Evolutionary conservation across 2,113 vertebrate species (phyloP).

Genomic region (Coreoperca whiteheadi): DNA sequence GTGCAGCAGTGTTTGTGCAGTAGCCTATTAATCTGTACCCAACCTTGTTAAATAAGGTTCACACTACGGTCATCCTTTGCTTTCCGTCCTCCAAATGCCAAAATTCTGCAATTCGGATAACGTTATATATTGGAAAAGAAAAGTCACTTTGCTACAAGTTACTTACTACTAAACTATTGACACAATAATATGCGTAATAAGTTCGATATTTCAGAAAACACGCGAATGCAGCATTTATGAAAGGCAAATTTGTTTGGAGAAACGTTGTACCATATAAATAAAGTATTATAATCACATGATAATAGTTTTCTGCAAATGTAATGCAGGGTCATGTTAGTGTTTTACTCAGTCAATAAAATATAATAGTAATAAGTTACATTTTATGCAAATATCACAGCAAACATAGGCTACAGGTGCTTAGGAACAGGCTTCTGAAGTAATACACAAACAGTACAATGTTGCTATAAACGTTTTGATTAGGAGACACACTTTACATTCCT

Average conservation of each 20-base stretch:
- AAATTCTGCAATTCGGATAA: not conserved
- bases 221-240: conserved; percentile 19
- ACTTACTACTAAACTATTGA: not conserved
- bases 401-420: not conserved
- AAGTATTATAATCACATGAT: not conserved
- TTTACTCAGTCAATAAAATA: not conserved
- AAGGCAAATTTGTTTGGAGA: not conserved
- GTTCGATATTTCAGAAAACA: not conserved
- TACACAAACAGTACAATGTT: not conserved
- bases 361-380: not conserved
- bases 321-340: not conserved
- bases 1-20: not conserved
- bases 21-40: not conserved
- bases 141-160: not conserved
- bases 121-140: not conserved
- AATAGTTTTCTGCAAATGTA: not conserved
- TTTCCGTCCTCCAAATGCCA: not conserved
- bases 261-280: not conserved
- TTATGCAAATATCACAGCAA: not conserved
- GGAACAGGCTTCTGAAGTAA: not conserved
- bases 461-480: not conserved
- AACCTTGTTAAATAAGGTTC: no score
- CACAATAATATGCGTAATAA: no score
- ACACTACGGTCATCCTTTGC: not conserved
- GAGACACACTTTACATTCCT: not conserved